phyloP scores from a whole-genome alignment of 2,888 invertebrate species.

The Andrena bucephala region DNA sequence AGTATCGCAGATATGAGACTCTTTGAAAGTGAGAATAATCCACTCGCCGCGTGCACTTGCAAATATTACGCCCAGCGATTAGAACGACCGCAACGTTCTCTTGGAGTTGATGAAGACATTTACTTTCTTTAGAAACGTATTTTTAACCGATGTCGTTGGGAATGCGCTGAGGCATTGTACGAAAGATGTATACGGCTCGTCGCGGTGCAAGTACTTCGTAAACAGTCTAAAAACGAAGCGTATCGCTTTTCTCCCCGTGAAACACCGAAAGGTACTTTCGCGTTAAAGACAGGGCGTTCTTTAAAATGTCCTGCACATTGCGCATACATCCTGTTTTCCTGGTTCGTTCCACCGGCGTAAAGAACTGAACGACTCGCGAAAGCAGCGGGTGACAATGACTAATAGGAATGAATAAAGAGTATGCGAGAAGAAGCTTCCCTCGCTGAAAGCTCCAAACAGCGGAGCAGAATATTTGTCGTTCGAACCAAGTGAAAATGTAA shows the following conservation, averaged over 20 bases:
- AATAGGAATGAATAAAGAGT: slow-evolving; percentile 15
- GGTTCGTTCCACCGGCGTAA: slow-evolving; percentile 6
- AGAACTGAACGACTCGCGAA: neutral
- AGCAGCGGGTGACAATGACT: slow-evolving; percentile 34
- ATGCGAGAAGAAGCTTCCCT: neutral
- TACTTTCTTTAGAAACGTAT: slow-evolving; percentile 16
- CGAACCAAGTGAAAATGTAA: slow-evolving; percentile 6
- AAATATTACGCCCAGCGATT: too few relatives aligned
- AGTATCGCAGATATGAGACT: neutral
- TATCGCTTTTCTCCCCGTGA: slow-evolving; percentile 2
- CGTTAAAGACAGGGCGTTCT: slow-evolving; percentile 14
- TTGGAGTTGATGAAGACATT: neutral
- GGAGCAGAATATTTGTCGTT: neutral
- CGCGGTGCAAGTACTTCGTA: slow-evolving; percentile 10
- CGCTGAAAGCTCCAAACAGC: slow-evolving; percentile 7
- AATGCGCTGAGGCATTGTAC: neutral
- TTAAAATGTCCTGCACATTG: slow-evolving; percentile 20
- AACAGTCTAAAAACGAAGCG: slow-evolving; percentile 22
- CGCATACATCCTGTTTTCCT: slow-evolving; percentile 31
- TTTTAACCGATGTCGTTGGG: neutral
- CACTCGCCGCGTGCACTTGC: too few relatives aligned
- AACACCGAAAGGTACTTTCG: slow-evolving; percentile 14
- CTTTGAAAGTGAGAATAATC: too few relatives aligned
- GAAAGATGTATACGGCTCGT: slow-evolving; percentile 14
- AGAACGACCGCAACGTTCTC: too few relatives aligned